phyloP scores from a whole-genome alignment of 2,113 vertebrate genomes.

The Isurus oxyrinchus region DNA sequence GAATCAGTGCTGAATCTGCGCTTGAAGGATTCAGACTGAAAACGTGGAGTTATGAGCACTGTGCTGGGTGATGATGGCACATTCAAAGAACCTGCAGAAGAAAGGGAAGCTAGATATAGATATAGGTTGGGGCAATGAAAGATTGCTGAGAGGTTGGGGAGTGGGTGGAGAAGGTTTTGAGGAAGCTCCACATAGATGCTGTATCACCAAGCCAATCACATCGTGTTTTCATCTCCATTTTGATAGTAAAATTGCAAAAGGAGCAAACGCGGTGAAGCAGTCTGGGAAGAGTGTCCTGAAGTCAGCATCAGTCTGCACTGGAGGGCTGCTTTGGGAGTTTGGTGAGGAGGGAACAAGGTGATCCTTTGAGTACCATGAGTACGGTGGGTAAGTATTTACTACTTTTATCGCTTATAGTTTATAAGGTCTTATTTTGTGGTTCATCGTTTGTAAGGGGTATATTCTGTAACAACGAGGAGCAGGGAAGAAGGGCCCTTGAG shows the following conservation, averaged over 20 bases:
- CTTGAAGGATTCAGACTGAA: neutral
- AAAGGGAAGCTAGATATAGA: neutral
- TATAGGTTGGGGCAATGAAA: neutral
- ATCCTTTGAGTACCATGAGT: no score
- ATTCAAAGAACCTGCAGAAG: neutral
- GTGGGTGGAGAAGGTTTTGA: neutral
- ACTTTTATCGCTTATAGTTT: no score
- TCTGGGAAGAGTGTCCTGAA: no score
- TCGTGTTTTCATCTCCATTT: neutral
- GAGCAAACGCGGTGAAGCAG: neutral
- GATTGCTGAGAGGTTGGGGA: neutral
- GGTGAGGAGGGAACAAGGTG: no score
- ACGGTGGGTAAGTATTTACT: no score
- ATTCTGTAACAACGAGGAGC: no score
- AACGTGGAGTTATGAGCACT: neutral
- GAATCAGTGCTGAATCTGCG: neutral
- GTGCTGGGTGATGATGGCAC: neutral
- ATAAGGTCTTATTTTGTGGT: no score
- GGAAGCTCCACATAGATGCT: neutral
- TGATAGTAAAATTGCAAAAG: neutral
- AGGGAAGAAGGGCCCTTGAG: no score
- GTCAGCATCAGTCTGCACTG: no score
- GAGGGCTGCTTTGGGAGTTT: no score
- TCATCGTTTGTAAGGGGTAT: no score
- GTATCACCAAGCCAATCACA: neutral